Evolutionary conservation across 1,140 invertebrate species (phyloP).

Genomic region (Drosophila pallidifrons): DNA sequence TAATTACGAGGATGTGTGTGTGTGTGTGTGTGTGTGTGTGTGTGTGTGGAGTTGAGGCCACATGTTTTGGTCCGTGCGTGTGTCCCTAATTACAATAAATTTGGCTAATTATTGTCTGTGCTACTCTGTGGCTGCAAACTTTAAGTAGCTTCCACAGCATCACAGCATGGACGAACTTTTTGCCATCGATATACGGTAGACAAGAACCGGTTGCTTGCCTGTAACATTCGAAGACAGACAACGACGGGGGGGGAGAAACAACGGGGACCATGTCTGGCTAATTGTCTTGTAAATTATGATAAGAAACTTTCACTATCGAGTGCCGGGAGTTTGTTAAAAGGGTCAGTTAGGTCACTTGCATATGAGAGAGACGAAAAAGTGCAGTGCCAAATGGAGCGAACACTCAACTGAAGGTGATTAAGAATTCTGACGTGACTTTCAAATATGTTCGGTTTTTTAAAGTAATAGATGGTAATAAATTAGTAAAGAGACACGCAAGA

Average conservation of each 20-base stretch:
- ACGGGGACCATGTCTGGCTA: slow-evolving; percentile 57
- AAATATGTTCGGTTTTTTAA: neutral
- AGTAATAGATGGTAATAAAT: too few species aligned
- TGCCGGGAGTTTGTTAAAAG: slow-evolving; percentile 58
- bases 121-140: slow-evolving; percentile 63
- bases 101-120: slow-evolving; percentile 80
- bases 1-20: slow-evolving; percentile 42
- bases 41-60: slow-evolving; percentile 42
- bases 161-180: slow-evolving; percentile 64
- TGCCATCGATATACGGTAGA: slow-evolving; percentile 57
- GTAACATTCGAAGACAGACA: neutral
- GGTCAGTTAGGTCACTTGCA: slow-evolving; percentile 64
- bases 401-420: neutral
- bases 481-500: too few species aligned
- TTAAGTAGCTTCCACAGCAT: slow-evolving; percentile 55
- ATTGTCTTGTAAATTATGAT: slow-evolving; percentile 83
- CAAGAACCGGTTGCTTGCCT: slow-evolving; percentile 6
- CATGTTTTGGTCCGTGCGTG: slow-evolving; percentile 68
- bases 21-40: too few species aligned
- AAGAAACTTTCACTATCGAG: slow-evolving; percentile 70
- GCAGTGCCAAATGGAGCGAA: neutral
- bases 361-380: slow-evolving; percentile 2
- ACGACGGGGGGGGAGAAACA: neutral
- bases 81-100: slow-evolving; percentile 80
- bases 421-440: neutral